These are phyloP conservation scores for Pogonomyrmex californicus DNA, from an alignment of 1,140 invertebrate genomes.

Conservation along the genomic window DNA sequence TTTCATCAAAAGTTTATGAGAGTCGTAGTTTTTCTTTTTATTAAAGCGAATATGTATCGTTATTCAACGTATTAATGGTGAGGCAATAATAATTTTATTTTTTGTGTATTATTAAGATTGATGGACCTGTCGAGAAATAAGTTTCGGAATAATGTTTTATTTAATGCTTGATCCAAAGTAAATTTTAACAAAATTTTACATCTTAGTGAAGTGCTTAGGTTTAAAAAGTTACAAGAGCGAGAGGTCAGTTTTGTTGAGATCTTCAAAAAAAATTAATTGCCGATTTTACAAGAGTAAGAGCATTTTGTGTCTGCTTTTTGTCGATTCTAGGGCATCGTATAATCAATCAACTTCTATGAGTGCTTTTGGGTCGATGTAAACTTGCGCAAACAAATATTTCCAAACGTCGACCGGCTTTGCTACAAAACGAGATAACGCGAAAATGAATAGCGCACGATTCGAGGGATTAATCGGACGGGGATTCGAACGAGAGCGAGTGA, in stretches of 20 bases:
- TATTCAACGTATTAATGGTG: neutral
- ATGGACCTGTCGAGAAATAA: neutral
- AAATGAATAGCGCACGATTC: conserved; percentile 55
- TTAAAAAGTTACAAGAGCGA: conserved; percentile 11
- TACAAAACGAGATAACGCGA: conserved; percentile 49
- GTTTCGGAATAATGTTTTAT: neutral
- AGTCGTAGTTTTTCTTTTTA: neutral
- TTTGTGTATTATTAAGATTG: neutral
- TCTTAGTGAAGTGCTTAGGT: neutral
- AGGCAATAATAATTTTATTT: neutral
- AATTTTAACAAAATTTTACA: neutral
- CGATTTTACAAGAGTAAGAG: conserved; percentile 2
- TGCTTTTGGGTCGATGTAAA: conserved; percentile 33
- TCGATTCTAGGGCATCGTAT: conserved; percentile 21
- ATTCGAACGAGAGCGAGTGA: neutral
- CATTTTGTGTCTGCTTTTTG: neutral
- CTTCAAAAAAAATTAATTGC: conserved; percentile 4
- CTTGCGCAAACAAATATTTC: conserved; percentile 56
- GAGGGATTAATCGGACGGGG: conserved; percentile 38
- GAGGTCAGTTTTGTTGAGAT: neutral
- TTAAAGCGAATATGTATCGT: neutral
- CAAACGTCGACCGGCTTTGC: conserved; percentile 2
- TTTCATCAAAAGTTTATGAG: conserved; percentile 7
- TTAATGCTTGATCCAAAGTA: neutral
- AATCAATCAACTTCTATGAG: conserved; percentile 41